Conservation (phyloP, 2,113 vertebrate genomes). For the Egretta garzetta region DNA sequence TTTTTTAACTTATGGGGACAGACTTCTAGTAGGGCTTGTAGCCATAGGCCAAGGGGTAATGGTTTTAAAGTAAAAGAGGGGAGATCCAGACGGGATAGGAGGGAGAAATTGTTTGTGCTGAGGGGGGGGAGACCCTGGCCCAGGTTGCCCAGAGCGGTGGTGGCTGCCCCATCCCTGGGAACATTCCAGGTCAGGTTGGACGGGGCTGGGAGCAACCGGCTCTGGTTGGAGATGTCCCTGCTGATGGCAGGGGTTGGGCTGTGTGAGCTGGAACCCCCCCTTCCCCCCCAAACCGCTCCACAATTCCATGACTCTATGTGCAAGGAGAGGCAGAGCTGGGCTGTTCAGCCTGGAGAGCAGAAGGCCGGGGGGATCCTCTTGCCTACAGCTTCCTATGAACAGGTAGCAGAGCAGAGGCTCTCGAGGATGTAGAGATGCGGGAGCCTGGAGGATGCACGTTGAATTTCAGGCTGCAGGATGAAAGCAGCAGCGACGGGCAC, state of each 20-base stretch:
- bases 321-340: not conserved
- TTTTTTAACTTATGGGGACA: not conserved
- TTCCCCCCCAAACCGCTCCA: too few species aligned
- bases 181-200: not conserved
- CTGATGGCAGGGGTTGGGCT: not conserved
- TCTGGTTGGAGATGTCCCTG: not conserved
- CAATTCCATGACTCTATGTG: not conserved
- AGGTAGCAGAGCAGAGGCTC: not conserved
- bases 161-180: not conserved
- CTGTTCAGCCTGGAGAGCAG: not conserved
- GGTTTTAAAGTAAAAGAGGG: not conserved
- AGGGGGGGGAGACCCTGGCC: not conserved
- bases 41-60: not conserved
- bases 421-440: not conserved
- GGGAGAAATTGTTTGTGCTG: not conserved
- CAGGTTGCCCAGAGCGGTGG: not conserved
- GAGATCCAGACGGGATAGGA: accelerated
- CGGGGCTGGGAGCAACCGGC: not conserved
- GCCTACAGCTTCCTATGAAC: not conserved
- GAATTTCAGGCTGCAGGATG: not conserved
- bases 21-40: not conserved
- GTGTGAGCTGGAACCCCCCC: accelerated
- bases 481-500: not conserved
- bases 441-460: not conserved
- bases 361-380: not conserved